Evolutionary conservation across 2,113 vertebrate species (phyloP).

Genomic region (Turnix velox): DNA sequence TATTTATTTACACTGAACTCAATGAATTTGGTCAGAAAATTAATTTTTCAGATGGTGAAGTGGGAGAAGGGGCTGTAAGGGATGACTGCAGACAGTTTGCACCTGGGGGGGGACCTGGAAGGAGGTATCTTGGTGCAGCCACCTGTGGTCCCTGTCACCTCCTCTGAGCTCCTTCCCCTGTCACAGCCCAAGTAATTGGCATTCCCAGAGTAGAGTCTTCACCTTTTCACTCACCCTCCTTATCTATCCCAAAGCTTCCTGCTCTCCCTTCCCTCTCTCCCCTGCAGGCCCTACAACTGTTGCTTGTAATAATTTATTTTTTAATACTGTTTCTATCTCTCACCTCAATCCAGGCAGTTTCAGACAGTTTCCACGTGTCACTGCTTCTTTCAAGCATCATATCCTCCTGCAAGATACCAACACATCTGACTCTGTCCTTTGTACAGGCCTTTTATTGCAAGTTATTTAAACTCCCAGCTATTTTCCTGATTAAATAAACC

Average conservation of each 20-base stretch:
- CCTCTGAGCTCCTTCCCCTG: neutral
- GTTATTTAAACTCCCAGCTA: conserved; percentile 47
- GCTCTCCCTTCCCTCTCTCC: neutral
- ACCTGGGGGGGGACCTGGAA: fast-evolving
- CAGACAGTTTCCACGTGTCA: conserved; percentile 13
- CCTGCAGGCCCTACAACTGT: neutral
- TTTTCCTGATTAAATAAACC: conserved; percentile 49
- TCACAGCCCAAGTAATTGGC: neutral
- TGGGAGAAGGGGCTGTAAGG: neutral
- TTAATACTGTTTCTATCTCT: neutral
- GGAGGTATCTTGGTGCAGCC: neutral
- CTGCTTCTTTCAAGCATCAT: conserved; percentile 32
- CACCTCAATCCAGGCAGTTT: neutral
- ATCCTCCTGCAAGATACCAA: neutral
- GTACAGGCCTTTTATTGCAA: conserved; percentile 12
- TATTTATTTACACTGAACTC: neutral
- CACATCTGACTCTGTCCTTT: neutral
- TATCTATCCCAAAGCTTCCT: neutral
- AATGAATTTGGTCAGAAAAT: neutral
- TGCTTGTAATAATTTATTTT: neutral
- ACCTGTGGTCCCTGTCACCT: fast-evolving
- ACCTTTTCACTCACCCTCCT: neutral
- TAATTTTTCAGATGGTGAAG: neutral
- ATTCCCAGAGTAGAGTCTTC: fast-evolving
- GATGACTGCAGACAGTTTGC: neutral